phyloP scores from a whole-genome alignment of 2,888 invertebrate genomes.

The Harpalus rubripes region DNA sequence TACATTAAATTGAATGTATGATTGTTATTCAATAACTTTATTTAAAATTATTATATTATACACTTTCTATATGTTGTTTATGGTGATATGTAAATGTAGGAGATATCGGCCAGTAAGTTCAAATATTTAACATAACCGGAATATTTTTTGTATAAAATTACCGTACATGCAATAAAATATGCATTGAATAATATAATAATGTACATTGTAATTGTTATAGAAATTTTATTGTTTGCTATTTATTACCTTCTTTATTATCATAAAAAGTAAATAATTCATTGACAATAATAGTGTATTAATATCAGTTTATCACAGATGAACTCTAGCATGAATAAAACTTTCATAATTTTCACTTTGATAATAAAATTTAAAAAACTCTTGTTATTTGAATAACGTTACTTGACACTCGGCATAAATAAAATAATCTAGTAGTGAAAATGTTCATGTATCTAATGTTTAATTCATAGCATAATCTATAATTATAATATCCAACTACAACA shows the following conservation, averaged over 20 bases:
- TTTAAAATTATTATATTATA: not conserved
- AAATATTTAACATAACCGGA: not conserved
- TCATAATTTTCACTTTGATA: slow-evolving; percentile 35
- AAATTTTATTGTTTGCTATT: not conserved
- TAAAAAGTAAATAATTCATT: not conserved
- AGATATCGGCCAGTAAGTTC: not conserved
- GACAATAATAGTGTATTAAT: not conserved
- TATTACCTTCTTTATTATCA: not conserved
- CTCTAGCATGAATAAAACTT: slow-evolving; percentile 15
- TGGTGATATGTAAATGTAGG: not conserved
- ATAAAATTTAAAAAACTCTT: not conserved
- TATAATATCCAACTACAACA: slow-evolving; percentile 19
- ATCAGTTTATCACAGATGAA: not conserved
- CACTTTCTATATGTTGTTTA: not conserved
- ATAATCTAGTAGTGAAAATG: slow-evolving; percentile 17
- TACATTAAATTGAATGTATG: too few relatives aligned
- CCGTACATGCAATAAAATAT: not conserved
- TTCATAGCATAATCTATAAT: slow-evolving; percentile 9
- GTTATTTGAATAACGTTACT: slow-evolving; percentile 17
- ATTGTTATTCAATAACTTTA: too few relatives aligned
- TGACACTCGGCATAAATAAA: slow-evolving; percentile 4
- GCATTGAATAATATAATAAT: not conserved
- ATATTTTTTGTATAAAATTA: not conserved
- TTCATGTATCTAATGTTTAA: slow-evolving; percentile 13
- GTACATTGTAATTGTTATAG: not conserved